These are phyloP conservation scores for Melanostoma mellinum DNA, from an alignment of 2,888 invertebrate species.

Conservation along the genomic window DNA sequence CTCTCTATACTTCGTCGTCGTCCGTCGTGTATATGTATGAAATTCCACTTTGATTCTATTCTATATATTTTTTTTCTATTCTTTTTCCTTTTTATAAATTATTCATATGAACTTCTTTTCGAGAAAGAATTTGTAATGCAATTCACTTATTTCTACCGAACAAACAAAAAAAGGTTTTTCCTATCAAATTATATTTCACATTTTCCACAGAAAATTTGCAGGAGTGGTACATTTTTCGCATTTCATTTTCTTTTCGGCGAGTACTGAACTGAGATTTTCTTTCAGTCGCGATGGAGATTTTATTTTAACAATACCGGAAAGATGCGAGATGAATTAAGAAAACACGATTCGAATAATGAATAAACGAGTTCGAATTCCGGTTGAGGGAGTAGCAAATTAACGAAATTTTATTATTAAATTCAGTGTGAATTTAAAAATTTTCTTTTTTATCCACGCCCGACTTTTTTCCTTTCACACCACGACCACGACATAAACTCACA, in stretches of 20 bases:
- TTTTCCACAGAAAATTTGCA: conserved; percentile 58
- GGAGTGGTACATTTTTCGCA: conserved; percentile 70
- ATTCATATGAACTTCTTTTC: conserved; percentile 42
- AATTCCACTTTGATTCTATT: conserved; percentile 65
- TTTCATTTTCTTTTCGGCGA: conserved; percentile 51
- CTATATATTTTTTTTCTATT: conserved; percentile 21
- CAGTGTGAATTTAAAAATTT: conserved; percentile 46
- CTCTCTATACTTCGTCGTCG: conserved; percentile 4
- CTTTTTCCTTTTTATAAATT: conserved; percentile 33
- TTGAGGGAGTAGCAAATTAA: conserved; percentile 15
- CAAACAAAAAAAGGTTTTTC: conserved; percentile 48
- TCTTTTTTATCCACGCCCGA: conserved; percentile 72
- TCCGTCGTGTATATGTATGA: conserved; percentile 50
- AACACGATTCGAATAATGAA: conserved; percentile 4
- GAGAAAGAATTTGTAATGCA: conserved; percentile 10
- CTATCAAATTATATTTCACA: conserved; percentile 42
- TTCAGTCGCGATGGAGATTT: conserved; percentile 56
- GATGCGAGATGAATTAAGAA: conserved; percentile 5
- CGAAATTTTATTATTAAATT: conserved; percentile 11
- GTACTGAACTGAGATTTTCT: conserved; percentile 31
- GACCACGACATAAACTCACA: conserved; percentile 57
- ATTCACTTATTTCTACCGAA: conserved; percentile 62
- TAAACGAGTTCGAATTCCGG: conserved; percentile 51
- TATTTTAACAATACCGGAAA: conserved; percentile 36
- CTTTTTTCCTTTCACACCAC: conserved; percentile 66